Percentiles rank a stretch among this genome's conserved stretches.
Conservation (phyloP, 2,888 invertebrate species). For the Malthinus flaveolus region DNA sequence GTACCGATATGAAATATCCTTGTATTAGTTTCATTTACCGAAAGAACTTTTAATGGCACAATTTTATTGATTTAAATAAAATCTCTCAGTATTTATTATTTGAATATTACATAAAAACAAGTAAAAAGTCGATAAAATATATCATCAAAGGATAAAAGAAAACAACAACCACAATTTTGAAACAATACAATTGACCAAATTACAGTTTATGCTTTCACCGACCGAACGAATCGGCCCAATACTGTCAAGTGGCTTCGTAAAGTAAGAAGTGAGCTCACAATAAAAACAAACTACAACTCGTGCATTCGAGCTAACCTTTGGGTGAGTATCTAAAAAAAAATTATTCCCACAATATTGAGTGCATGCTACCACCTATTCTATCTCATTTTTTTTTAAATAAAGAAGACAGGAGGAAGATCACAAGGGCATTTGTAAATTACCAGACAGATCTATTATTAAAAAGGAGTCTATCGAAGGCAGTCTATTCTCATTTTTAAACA, state of each 20-base stretch:
- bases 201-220: too few species aligned
- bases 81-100: too few species aligned
- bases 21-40: not conserved
- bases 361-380: conserved; percentile 3
- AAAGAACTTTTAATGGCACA: not conserved
- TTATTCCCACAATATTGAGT: not conserved
- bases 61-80: not conserved
- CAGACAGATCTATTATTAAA: conserved; percentile 32
- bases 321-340: not conserved
- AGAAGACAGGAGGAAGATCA: conserved; percentile 27
- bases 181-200: too few species aligned
- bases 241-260: not conserved
- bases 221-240: too few species aligned
- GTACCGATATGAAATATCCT: conserved; percentile 6
- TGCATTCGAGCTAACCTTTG: not conserved
- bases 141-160: too few species aligned
- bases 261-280: not conserved
- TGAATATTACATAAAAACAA: too few species aligned
- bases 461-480: conserved; percentile 4
- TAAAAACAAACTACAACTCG: not conserved
- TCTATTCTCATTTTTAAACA: conserved; percentile 37
- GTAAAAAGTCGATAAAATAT: too few species aligned
- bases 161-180: too few species aligned
- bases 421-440: conserved; percentile 39
- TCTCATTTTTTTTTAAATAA: not conserved